A percentile compares a stretch with the other conserved stretches of the same genome.
Evolutionary conservation across 2,888 invertebrate genomes (phyloP).

Genomic region (Synergus japonicus): DNA sequence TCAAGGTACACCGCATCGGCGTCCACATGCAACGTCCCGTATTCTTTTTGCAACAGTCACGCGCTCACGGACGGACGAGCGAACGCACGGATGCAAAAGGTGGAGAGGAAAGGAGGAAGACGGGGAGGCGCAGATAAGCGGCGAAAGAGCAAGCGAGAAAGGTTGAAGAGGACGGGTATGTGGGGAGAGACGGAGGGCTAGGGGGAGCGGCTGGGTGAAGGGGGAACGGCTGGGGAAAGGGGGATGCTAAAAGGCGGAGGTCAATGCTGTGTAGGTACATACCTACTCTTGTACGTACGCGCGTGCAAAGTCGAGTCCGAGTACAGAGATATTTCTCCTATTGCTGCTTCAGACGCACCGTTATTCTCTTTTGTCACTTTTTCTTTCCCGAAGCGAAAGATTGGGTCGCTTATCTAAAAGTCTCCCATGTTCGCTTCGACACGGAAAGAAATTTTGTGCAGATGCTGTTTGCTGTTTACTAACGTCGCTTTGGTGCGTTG

Average conservation of each 20-base stretch:
- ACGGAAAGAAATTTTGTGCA: no score
- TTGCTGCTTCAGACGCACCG: constrained; percentile 12
- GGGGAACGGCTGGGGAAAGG: constrained; percentile 12
- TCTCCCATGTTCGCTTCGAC: neutral
- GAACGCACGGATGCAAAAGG: constrained; percentile 32
- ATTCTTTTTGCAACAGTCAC: constrained; percentile 68
- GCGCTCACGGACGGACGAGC: constrained; percentile 58
- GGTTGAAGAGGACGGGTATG: neutral
- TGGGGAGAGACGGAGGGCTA: neutral
- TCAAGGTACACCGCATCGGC: constrained; percentile 77
- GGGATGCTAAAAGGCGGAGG: constrained; percentile 38
- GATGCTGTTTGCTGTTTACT: no score
- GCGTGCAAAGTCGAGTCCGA: constrained; percentile 34
- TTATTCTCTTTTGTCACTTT: constrained; percentile 36
- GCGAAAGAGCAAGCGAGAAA: neutral
- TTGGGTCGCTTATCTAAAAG: neutral
- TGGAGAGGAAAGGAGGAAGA: constrained; percentile 43
- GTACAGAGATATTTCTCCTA: constrained; percentile 22
- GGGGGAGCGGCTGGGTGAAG: neutral
- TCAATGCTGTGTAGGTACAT: constrained; percentile 42
- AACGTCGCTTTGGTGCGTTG: no score
- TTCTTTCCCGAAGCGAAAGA: neutral
- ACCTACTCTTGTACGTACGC: constrained; percentile 38
- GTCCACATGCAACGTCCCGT: constrained; percentile 73
- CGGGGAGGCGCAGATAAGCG: constrained; percentile 31